phyloP scores from a whole-genome alignment of 2,113 vertebrate species.

The Emydocephalus ijimae region DNA sequence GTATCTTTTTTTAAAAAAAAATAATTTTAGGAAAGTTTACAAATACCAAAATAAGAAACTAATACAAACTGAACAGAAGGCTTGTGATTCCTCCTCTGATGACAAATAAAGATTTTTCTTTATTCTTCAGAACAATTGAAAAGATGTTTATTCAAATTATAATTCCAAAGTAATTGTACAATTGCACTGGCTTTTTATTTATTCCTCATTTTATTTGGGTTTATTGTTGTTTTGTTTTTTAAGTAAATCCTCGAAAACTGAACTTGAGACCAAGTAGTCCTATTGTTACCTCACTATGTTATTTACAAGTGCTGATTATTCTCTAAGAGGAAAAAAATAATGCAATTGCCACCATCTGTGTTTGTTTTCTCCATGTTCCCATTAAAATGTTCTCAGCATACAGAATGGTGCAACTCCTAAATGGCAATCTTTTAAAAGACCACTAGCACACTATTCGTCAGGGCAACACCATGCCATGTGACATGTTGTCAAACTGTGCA shows the following conservation, averaged over 20 bases:
- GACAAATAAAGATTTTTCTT: background rate
- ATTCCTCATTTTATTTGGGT: slow-evolving; percentile 9
- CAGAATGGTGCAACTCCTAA: background rate
- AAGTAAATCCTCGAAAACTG: slow-evolving; percentile 41
- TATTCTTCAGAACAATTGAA: background rate
- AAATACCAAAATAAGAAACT: background rate
- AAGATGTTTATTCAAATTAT: slow-evolving; percentile 12
- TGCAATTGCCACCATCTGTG: slow-evolving; percentile 42
- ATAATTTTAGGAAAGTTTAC: background rate
- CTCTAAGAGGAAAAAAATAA: slow-evolving; percentile 34
- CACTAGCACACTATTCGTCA: slow-evolving; percentile 26
- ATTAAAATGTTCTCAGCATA: slow-evolving; percentile 48
- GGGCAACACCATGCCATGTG: slow-evolving; percentile 35
- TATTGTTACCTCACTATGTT: slow-evolving; percentile 42
- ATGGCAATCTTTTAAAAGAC: slow-evolving; percentile 42
- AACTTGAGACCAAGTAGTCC: slow-evolving; percentile 42
- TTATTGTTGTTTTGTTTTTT: background rate
- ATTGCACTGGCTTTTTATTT: slow-evolving; percentile 47
- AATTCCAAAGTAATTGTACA: background rate
- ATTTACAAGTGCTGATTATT: slow-evolving; percentile 39
- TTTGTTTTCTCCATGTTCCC: slow-evolving; percentile 45
- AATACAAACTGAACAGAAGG: background rate
- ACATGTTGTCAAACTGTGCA: slow-evolving; percentile 29
- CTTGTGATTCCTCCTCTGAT: background rate
- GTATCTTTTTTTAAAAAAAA: background rate